Evolutionary conservation across 2,797 vertebrate species (phyloP).

Genomic region (Microcaecilia unicolor): DNA sequence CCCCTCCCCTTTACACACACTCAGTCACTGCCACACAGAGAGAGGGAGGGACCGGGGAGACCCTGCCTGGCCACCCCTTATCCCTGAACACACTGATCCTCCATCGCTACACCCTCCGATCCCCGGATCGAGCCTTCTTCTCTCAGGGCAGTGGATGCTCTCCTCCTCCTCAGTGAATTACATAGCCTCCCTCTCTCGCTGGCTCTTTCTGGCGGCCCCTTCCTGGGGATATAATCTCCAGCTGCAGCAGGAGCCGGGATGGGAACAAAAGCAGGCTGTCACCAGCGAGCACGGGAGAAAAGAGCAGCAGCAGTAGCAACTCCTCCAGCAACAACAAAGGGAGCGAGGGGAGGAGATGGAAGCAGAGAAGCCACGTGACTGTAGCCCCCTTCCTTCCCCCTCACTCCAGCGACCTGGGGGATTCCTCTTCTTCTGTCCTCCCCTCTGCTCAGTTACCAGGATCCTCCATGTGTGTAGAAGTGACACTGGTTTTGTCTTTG

Average conservation of each 20-base stretch:
- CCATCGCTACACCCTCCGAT: too few relatives aligned
- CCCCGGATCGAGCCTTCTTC: neutral
- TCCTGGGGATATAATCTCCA: slow-evolving; percentile 1
- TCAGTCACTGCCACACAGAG: neutral
- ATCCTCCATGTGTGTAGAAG: neutral
- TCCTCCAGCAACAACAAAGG: slow-evolving; percentile 13
- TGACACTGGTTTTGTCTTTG: neutral
- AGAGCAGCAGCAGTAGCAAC: slow-evolving; percentile 3
- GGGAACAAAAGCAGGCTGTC: slow-evolving; percentile 4
- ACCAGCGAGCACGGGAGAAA: slow-evolving; percentile 4
- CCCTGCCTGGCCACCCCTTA: too few relatives aligned
- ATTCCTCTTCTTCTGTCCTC: too few relatives aligned
- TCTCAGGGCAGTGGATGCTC: neutral
- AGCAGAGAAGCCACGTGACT: slow-evolving; percentile 2
- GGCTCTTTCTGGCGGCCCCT: slow-evolving; percentile 4
- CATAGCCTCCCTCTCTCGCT: neutral
- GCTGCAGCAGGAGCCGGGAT: neutral
- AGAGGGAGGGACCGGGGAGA: too few relatives aligned
- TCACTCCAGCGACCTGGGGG: too few relatives aligned
- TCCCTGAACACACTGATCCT: too few relatives aligned
- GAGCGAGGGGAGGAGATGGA: slow-evolving; percentile 1
- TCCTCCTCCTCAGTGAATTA: neutral
- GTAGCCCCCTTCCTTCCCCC: neutral
- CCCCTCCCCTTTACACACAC: too few relatives aligned
- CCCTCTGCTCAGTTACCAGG: neutral